A percentile compares a stretch with the other conserved stretches of the same genome.
Evolutionary conservation across 2,888 invertebrate genomes (phyloP).

Genomic region (Lasioglossum morio): DNA sequence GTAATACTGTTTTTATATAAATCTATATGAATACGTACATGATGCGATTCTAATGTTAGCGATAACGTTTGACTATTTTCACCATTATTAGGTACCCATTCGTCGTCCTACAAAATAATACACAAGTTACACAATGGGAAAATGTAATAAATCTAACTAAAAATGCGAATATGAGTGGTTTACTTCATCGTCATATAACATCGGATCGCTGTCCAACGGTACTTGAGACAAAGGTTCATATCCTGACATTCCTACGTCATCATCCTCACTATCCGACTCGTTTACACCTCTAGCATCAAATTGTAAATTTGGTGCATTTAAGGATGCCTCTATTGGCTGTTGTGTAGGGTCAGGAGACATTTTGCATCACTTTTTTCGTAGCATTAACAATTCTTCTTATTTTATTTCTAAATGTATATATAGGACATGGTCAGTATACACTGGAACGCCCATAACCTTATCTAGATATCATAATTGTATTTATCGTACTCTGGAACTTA

Average conservation of each 20-base stretch:
- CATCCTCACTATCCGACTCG: conserved; percentile 81
- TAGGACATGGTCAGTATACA: neutral
- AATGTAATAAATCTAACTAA: neutral
- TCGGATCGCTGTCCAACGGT: conserved; percentile 77
- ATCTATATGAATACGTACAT: conserved; percentile 52
- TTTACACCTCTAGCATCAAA: conserved; percentile 68
- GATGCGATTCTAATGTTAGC: conserved; percentile 40
- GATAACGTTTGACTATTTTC: conserved; percentile 54
- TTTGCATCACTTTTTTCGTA: conserved; percentile 49
- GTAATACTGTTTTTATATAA: neutral
- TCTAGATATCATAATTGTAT: neutral
- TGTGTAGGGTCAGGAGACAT: conserved; percentile 82
- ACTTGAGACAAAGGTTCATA: conserved; percentile 79
- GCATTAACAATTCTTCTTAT: neutral
- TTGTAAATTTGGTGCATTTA: conserved; percentile 72
- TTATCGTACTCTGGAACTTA: neutral
- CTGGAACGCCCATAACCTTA: conserved; percentile 26
- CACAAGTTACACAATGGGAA: neutral
- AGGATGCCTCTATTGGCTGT: conserved; percentile 77
- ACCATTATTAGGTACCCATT: conserved; percentile 70
- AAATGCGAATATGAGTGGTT: conserved; percentile 1
- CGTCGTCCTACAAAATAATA: conserved; percentile 72
- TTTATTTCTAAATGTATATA: conserved; percentile 12
- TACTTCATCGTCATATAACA: conserved; percentile 78
- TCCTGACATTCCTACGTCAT: conserved; percentile 75